Conservation (phyloP, 2,888 invertebrate species). For the Leptopilina drosophilae region DNA sequence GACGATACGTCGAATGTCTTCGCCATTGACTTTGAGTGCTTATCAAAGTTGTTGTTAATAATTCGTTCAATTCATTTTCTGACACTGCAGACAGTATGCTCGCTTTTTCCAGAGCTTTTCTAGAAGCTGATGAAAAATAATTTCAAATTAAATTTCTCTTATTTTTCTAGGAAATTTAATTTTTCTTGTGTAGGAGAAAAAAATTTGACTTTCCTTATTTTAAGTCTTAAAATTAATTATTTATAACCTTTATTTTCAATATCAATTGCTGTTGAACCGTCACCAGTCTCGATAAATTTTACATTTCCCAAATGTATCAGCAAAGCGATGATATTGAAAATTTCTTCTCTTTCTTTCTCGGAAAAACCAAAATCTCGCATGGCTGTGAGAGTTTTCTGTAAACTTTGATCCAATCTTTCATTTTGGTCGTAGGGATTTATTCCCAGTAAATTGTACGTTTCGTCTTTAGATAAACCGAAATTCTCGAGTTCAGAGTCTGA, state of each 20-base stretch:
- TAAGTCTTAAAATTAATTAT: too few species aligned
- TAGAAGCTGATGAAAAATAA: conserved; percentile 60
- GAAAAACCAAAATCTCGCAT: conserved; percentile 67
- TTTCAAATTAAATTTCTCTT: neutral
- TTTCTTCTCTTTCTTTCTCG: conserved; percentile 59
- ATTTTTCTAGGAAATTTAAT: neutral
- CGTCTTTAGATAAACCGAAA: conserved; percentile 61
- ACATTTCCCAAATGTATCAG: conserved; percentile 74
- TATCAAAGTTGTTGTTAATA: conserved; percentile 70
- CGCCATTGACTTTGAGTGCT: conserved; percentile 62
- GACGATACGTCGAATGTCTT: conserved; percentile 66
- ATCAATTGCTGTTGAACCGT: conserved; percentile 61
- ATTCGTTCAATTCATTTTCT: conserved; percentile 58
- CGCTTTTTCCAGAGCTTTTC: conserved; percentile 63
- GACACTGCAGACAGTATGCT: conserved; percentile 61
- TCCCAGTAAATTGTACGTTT: conserved; percentile 63
- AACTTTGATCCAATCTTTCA: conserved; percentile 55
- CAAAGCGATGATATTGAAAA: conserved; percentile 68
- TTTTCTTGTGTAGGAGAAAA: neutral
- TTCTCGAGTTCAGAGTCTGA: conserved; percentile 62
- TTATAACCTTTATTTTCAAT: conserved; percentile 55
- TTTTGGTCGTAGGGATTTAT: conserved; percentile 46
- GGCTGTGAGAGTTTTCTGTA: conserved; percentile 67
- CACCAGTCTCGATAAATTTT: conserved; percentile 62
- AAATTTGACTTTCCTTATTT: neutral